Evolutionary conservation across 1,140 invertebrate genomes (phyloP), one percentile per base, ranked within the genome.

Genomic region (Micrasema longulum): DNA sequence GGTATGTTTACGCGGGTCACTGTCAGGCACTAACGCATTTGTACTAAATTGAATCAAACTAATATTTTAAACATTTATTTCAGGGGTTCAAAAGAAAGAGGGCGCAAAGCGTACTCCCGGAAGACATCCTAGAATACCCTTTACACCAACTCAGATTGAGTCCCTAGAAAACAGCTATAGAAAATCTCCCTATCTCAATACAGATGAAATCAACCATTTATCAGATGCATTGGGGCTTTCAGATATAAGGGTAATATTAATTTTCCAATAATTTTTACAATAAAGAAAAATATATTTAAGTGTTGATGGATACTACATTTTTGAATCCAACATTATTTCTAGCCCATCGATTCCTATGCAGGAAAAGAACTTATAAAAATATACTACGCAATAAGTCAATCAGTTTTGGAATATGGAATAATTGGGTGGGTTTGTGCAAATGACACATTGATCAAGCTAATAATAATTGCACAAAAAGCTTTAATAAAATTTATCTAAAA

Each of bases 31-130:
- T n/a, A n/a, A n/a, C n/a, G n/a, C n/a, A n/a, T n/a, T n/a, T n/a
- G n/a, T n/a, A n/a, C n/a, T n/a, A n/a, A n/a, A n/a, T n/a, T n/a
- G n/a, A n/a, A n/a, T n/a, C n/a, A n/a, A n/a, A n/a, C n/a, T n/a
- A n/a, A n/a, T n/a, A n/a, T n/a, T n/a, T n/a, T n/a, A n/a, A n/a
- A n/a, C n/a, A n/a, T 36, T 53, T 67, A 52, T 35, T 53, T 47
- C 62, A 81, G 79, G 80, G 74, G 71, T 73, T n/a, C 71, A 72
- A 47, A 79, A 77, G 72, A 77, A 76, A 66, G 79, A 80, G 12
- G n/a, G 80, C 71, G 41, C 78, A 73, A 77, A 85, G 83, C 77
- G 83, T 31, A 74, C 87, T 81, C 77, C 86, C 76, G 81, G 83
- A 36, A 77, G 84, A 38, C 78, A 81, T 77, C 80, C 80, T 0